phyloP scores from a whole-genome alignment of 2,888 invertebrate genomes.

The Litoditis marina region DNA sequence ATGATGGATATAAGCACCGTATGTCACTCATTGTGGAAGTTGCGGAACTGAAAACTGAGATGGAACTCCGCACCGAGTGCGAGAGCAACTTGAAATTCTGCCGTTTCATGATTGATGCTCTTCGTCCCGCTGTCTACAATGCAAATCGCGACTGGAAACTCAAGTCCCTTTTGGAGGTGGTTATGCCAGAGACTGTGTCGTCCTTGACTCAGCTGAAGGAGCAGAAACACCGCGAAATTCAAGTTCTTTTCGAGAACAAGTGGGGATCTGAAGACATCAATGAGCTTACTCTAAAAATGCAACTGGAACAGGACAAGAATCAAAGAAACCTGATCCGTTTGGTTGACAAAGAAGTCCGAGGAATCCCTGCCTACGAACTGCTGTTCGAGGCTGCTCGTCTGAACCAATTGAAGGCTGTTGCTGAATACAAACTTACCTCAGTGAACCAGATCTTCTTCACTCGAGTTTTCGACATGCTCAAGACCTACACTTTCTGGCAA shows the following conservation, averaged over 20 bases:
- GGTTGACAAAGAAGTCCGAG: conserved; percentile 19
- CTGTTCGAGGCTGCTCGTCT: conserved; percentile 31
- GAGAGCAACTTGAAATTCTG: conserved; percentile 23
- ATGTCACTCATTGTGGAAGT: conserved; percentile 21
- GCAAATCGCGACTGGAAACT: conserved; percentile 43
- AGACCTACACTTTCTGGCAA: conserved; percentile 45
- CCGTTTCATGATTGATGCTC: conserved; percentile 22
- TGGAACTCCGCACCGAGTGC: conserved; percentile 24
- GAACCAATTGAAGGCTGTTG: conserved; percentile 34
- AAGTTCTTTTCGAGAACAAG: conserved; percentile 23
- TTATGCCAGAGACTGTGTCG: conserved; percentile 31
- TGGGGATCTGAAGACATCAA: conserved; percentile 42
- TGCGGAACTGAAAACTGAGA: conserved; percentile 20
- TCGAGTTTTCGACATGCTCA: conserved; percentile 41
- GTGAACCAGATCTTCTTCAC: conserved; percentile 26
- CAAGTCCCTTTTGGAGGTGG: conserved; percentile 27
- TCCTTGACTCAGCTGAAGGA: conserved; percentile 34
- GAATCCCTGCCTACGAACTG: conserved; percentile 32
- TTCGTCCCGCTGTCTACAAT: conserved; percentile 19
- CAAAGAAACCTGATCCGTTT: conserved; percentile 25
- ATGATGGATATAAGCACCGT: conserved; percentile 19
- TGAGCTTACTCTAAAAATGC: conserved; percentile 25
- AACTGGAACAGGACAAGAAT: conserved; percentile 32
- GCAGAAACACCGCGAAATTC: conserved; percentile 40
- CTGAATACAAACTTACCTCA: conserved; percentile 40